A percentile compares a stretch with the other conserved stretches of the same genome.
Conservation (phyloP, 2,888 invertebrate species). For the Limnephilus lunatus region DNA sequence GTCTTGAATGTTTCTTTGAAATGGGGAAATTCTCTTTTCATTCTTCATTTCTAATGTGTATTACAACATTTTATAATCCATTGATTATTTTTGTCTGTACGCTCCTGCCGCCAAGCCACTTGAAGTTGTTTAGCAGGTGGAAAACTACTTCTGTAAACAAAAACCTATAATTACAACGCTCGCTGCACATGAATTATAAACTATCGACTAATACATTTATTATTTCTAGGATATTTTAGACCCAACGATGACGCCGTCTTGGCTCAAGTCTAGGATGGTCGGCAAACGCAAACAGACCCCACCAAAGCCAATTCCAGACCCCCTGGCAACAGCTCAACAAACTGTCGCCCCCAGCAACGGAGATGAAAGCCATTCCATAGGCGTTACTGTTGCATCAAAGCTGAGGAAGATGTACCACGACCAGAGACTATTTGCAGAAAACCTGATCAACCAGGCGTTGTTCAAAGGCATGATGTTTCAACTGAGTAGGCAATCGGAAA, state of each 20-base stretch:
- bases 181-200: not conserved
- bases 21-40: not conserved
- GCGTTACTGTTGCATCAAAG: slow-evolving; percentile 58
- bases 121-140: not conserved
- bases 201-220: not conserved
- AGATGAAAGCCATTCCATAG: slow-evolving; percentile 48
- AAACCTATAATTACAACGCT: not conserved
- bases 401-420: slow-evolving; percentile 64
- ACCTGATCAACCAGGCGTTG: slow-evolving; percentile 62
- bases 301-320: slow-evolving; percentile 26
- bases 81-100: not conserved
- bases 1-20: not conserved
- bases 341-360: slow-evolving; percentile 1
- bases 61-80: not conserved
- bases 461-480: slow-evolving; percentile 60
- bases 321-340: slow-evolving; percentile 31
- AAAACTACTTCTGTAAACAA: not conserved
- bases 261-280: slow-evolving; percentile 51
- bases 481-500: slow-evolving; percentile 60
- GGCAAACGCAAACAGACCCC: slow-evolving; percentile 50
- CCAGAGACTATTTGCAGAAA: slow-evolving; percentile 62
- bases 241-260: slow-evolving; percentile 56
- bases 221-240: slow-evolving; percentile 61
- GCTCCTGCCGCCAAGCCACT: not conserved
- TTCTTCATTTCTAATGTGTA: not conserved